Evolutionary conservation across 1,140 invertebrate species (phyloP), one percentile per base, ranked within the genome.

Genomic region (Sipha flava): DNA sequence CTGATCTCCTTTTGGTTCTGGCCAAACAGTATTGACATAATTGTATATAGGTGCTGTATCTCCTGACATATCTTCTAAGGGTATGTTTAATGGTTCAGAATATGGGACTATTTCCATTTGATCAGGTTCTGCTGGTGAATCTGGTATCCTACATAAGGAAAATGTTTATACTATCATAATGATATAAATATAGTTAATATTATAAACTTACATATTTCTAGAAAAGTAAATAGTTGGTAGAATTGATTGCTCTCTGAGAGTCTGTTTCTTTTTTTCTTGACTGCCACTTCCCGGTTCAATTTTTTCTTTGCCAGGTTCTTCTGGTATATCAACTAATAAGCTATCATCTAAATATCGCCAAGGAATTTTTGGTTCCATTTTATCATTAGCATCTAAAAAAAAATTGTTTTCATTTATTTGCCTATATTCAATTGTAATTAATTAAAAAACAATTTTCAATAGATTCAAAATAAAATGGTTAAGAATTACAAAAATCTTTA

Each of bases 121-220:
- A 77, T 77, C 73, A 43, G 73, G 73, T 59, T 77, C 73, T 57
- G 37, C 49, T 40, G 73, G 73, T 43, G 73, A 77, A 77, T 77
- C 73, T 16, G 73, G 73, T 18, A 77, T 9, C 73, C 73, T 77
- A 1, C 26, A 26, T 59, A 57, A 57, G 12, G 40, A 29, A 37
- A 10, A 21, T 9, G n/a, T 29, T 73, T 37, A 23, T 21, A 37
- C 16, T 21, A 37, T 45, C 37, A 18, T 18, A 18, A 34, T 37
- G 3, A 31, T 73, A 0, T 0, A 6, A 40, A 23, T 21, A 34
- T 37, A 52, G 31, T 43, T 49, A 6, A 34, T 23, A 52, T 5
- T 3, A 18, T 43, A 77, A 1, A 57, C 49, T 59, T 59, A 77
- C 73, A 77, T 59, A 16, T 26, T 57, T 59, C 73, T 59, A n/a